Conservation (phyloP, 2,888 invertebrate genomes). For the Rhagium mordax region DNA sequence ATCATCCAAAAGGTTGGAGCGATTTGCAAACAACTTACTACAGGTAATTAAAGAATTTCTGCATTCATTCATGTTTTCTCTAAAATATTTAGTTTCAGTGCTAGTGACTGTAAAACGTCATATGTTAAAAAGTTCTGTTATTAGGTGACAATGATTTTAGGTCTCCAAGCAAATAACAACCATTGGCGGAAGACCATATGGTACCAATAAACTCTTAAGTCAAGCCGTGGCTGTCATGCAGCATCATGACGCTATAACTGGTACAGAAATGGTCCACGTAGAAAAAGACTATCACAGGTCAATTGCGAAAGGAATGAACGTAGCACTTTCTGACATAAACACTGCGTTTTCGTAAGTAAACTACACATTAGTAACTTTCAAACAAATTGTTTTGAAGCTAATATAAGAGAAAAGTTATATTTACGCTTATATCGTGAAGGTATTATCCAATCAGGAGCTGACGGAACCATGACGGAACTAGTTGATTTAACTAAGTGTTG, state of each 20-base stretch:
- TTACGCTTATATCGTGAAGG: no score
- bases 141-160: no score
- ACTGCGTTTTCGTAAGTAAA: conserved; percentile 23
- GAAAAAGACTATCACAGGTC: conserved; percentile 88
- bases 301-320: conserved; percentile 74
- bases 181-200: conserved; percentile 70
- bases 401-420: no score
- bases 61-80: no score
- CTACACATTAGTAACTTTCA: background rate
- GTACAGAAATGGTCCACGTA: conserved; percentile 87
- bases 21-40: conserved; percentile 72
- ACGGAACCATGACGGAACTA: no score
- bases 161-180: conserved; percentile 81
- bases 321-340: conserved; percentile 10
- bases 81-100: no score
- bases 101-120: no score
- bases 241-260: conserved; percentile 93
- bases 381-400: no score
- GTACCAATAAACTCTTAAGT: conserved; percentile 54
- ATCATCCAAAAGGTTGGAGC: conserved; percentile 72
- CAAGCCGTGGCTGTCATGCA: conserved; percentile 85
- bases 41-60: no score
- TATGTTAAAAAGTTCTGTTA: no score
- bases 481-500: no score
- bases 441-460: no score